These are phyloP conservation scores for Tokudaia muenninki DNA, from an alignment of 2,797 vertebrate species.

Conservation along the genomic window DNA sequence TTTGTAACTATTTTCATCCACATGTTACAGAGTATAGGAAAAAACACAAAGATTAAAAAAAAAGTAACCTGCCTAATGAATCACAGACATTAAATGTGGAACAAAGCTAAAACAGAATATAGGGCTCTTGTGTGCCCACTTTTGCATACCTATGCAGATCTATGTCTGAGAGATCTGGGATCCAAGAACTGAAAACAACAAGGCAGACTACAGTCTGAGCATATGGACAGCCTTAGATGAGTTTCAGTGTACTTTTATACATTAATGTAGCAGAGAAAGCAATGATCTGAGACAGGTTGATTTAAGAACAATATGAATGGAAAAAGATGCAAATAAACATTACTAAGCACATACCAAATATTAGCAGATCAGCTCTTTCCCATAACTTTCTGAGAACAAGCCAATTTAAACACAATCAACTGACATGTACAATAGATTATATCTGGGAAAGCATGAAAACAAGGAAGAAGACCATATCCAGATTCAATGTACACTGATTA, in stretches of 20 bases:
- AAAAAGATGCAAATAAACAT: not conserved
- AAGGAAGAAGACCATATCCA: not conserved
- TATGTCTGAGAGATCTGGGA: not conserved
- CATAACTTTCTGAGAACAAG: not conserved
- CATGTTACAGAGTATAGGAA: too few species aligned
- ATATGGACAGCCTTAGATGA: not conserved
- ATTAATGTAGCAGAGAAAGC: not conserved
- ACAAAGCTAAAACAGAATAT: not conserved
- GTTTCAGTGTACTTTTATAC: not conserved
- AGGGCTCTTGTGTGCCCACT: not conserved
- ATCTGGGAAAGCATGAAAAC: not conserved
- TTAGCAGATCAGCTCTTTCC: not conserved
- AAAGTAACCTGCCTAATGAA: not conserved
- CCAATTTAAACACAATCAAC: not conserved
- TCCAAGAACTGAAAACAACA: not conserved
- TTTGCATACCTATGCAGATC: too few species aligned
- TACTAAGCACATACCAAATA: not conserved
- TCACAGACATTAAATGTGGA: not conserved
- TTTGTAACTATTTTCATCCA: not conserved
- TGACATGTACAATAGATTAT: not conserved
- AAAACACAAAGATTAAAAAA: not conserved
- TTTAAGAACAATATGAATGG: not conserved
- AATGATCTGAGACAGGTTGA: not conserved
- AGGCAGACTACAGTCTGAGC: too few species aligned
- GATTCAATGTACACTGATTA: not conserved